Percentiles rank a stretch among this genome's conserved stretches.
Conservation (phyloP, 30 jellyfish, hydroid and myxozoan species). For the Calvadosia cruxmelitensis region DNA sequence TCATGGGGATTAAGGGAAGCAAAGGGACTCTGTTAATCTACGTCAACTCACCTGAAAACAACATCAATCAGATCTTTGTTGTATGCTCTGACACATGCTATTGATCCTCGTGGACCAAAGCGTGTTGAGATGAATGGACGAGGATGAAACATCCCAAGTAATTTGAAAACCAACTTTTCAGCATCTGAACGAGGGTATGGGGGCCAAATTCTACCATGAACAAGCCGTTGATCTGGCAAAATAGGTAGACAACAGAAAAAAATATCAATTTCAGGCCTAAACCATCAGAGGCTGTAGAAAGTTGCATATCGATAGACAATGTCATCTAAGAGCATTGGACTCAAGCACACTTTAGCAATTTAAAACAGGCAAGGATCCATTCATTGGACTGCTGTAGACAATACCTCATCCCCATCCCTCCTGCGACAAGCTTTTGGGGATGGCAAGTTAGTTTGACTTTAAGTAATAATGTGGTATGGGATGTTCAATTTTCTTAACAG, state of each 20-base stretch:
- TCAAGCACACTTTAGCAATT: too few relatives aligned
- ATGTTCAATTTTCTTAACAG: too few relatives aligned
- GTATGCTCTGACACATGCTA: slow-evolving; percentile 62
- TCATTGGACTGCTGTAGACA: too few relatives aligned
- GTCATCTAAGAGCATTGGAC: not conserved
- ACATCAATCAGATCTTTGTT: slow-evolving; percentile 28
- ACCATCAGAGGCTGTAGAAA: not conserved
- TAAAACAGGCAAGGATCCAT: too few relatives aligned
- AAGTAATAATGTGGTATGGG: too few relatives aligned
- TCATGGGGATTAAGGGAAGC: too few relatives aligned
- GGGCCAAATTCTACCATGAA: slow-evolving; percentile 37
- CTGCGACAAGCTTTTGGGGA: too few relatives aligned
- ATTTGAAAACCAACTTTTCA: slow-evolving; percentile 20
- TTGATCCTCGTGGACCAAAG: slow-evolving; percentile 76
- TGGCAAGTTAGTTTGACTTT: too few relatives aligned
- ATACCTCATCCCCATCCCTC: too few relatives aligned
- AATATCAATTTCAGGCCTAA: not conserved
- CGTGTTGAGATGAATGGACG: slow-evolving; percentile 51
- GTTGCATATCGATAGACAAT: not conserved
- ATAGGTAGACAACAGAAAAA: not conserved
- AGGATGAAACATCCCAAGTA: slow-evolving; percentile 64
- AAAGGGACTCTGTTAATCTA: not conserved
- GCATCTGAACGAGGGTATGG: slow-evolving; percentile 29
- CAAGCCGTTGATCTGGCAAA: slow-evolving; percentile 26
- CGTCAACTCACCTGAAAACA: slow-evolving; percentile 39